Percentiles rank a stretch among this genome's conserved stretches.
Evolutionary conservation across 2,888 invertebrate genomes (phyloP).

Genomic region (Steinernema carpocapsae): DNA sequence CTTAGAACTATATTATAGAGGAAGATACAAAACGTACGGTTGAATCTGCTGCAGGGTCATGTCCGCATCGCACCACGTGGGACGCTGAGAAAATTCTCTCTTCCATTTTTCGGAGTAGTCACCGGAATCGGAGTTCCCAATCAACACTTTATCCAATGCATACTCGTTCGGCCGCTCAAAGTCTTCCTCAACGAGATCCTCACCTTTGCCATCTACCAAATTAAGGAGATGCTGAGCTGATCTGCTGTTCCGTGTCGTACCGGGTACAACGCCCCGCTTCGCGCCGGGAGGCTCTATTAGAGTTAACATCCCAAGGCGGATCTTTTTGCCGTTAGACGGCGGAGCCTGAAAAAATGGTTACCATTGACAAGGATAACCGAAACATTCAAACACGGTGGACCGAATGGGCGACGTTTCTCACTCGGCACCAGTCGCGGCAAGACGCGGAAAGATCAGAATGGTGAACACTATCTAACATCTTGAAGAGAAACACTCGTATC

Average conservation of each 20-base stretch:
- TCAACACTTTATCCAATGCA: background rate
- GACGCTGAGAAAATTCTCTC: slow-evolving; percentile 71
- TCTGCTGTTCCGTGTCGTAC: background rate
- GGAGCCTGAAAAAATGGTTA: background rate
- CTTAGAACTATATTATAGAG: background rate
- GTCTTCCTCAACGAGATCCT: background rate
- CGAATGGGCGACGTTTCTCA: slow-evolving; percentile 1
- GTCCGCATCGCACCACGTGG: slow-evolving; percentile 95
- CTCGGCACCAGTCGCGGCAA: no score
- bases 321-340: slow-evolving; percentile 16
- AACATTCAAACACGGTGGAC: background rate
- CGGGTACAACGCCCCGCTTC: background rate
- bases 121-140: slow-evolving; percentile 44
- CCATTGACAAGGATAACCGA: background rate
- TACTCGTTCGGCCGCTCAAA: background rate
- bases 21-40: slow-evolving; percentile 81
- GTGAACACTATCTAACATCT: no score
- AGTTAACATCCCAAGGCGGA: slow-evolving; percentile 31
- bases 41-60: slow-evolving; percentile 91
- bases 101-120: slow-evolving; percentile 67
- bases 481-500: no score
- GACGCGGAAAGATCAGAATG: no score
- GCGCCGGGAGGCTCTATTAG: slow-evolving; percentile 31
- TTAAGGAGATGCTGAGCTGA: slow-evolving; percentile 16
- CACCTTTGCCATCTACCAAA: background rate